phyloP scores from a whole-genome alignment of 2,888 invertebrate species.

The Netelia inedita region DNA sequence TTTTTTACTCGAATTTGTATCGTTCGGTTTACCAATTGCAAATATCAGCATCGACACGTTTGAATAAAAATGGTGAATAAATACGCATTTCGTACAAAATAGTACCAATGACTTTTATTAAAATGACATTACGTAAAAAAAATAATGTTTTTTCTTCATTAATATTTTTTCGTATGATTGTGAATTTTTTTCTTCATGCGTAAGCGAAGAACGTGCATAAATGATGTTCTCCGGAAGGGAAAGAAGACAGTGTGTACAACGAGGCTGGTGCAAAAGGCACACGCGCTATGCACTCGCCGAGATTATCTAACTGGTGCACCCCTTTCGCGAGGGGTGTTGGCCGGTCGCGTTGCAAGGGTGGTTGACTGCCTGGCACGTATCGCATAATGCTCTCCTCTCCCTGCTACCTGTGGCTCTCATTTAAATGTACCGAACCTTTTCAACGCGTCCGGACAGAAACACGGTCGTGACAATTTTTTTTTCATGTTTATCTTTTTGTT shows the following conservation, averaged over 20 bases:
- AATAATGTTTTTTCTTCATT: no score
- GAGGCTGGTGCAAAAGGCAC: conserved; percentile 11
- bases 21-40: no score
- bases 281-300: conserved; percentile 64
- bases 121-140: no score
- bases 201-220: not conserved
- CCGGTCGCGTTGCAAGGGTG: conserved; percentile 70
- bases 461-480: conserved; percentile 48
- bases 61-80: no score
- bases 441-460: conserved; percentile 64
- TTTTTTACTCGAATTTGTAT: no score
- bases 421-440: conserved; percentile 82
- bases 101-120: no score
- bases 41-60: no score
- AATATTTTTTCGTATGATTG: no score
- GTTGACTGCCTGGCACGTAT: conserved; percentile 77
- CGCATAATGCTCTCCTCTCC: conserved; percentile 76
- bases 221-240: not conserved
- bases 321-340: conserved; percentile 74
- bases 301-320: conserved; percentile 79
- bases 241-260: not conserved
- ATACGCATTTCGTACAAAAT: no score
- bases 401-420: conserved; percentile 84
- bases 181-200: no score
- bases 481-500: not conserved